A percentile compares a stretch with the other conserved stretches of the same genome.
phyloP scores from a whole-genome alignment of 53 echinoderm and acorn worm genomes.

The Apostichopus leukothele region DNA sequence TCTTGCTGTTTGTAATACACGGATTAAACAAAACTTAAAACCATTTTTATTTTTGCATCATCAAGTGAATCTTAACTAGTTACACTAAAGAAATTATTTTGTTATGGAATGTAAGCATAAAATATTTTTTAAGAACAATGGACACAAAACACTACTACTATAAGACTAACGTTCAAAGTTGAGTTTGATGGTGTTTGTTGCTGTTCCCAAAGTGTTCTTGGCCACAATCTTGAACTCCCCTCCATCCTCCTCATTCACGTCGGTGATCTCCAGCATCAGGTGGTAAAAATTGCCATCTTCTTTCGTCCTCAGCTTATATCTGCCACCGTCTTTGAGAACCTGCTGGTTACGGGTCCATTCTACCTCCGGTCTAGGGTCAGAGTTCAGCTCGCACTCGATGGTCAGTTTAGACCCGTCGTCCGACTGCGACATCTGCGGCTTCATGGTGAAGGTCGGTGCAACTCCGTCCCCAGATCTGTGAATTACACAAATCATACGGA shows the following conservation, averaged over 20 bases:
- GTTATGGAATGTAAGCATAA: too few relatives aligned
- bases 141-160: too few relatives aligned
- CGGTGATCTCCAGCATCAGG: slow-evolving; percentile 85
- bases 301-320: slow-evolving; percentile 53
- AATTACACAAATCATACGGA: too few relatives aligned
- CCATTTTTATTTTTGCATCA: too few relatives aligned
- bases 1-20: too few relatives aligned
- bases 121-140: too few relatives aligned
- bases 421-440: slow-evolving; percentile 91
- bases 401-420: slow-evolving; percentile 91
- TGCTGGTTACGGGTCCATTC: slow-evolving; percentile 80
- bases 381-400: slow-evolving; percentile 87
- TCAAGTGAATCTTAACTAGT: too few relatives aligned
- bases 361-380: slow-evolving; percentile 79
- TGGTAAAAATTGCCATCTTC: slow-evolving; percentile 80
- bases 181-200: slow-evolving; percentile 98
- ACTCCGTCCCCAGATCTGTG: slow-evolving; percentile 59
- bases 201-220: slow-evolving; percentile 84
- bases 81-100: too few relatives aligned
- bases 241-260: slow-evolving; percentile 82
- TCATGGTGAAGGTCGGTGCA: slow-evolving; percentile 99
- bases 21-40: too few relatives aligned
- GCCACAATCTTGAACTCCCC: slow-evolving; percentile 95
- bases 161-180: slow-evolving; percentile 86
- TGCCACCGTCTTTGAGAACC: slow-evolving; percentile 76